Conservation (phyloP, 1,140 invertebrate genomes). For the Pectinophora gossypiella region DNA sequence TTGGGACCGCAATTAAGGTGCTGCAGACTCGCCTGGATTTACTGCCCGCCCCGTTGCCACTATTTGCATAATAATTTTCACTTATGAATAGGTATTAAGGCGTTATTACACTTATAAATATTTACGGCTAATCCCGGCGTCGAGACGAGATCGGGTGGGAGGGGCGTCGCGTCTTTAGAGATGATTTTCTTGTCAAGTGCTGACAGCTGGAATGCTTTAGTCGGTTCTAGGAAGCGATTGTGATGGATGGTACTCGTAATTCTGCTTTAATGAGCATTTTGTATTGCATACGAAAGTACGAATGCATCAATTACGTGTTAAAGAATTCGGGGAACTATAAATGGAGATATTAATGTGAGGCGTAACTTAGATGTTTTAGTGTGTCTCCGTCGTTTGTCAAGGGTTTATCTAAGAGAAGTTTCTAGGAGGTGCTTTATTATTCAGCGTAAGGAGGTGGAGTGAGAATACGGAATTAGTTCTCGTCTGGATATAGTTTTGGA, state of each 20-base stretch:
- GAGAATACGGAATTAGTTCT: no score
- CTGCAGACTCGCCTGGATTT: slow-evolving; percentile 40
- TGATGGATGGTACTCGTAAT: slow-evolving; percentile 48
- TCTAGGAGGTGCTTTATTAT: no score
- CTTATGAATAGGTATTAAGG: slow-evolving; percentile 73
- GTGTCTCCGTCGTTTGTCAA: no score
- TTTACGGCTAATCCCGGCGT: slow-evolving; percentile 43
- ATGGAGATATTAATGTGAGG: not conserved
- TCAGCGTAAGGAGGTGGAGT: no score
- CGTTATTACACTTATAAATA: slow-evolving; percentile 70
- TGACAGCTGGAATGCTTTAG: slow-evolving; percentile 42
- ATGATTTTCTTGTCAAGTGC: slow-evolving; percentile 49
- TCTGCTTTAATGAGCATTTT: slow-evolving; percentile 46
- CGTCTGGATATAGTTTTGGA: no score
- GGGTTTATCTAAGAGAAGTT: no score
- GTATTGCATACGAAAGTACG: slow-evolving; percentile 17
- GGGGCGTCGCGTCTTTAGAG: slow-evolving; percentile 29
- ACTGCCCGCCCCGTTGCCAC: slow-evolving; percentile 49
- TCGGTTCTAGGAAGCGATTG: slow-evolving; percentile 35
- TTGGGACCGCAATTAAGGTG: slow-evolving; percentile 44
- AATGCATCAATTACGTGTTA: not conserved
- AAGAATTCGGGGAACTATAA: not conserved
- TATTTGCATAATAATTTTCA: slow-evolving; percentile 75
- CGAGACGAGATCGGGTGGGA: slow-evolving; percentile 32
- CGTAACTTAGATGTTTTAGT: no score